Conservation (phyloP, 2,113 vertebrate species). For the Upupa epops region DNA sequence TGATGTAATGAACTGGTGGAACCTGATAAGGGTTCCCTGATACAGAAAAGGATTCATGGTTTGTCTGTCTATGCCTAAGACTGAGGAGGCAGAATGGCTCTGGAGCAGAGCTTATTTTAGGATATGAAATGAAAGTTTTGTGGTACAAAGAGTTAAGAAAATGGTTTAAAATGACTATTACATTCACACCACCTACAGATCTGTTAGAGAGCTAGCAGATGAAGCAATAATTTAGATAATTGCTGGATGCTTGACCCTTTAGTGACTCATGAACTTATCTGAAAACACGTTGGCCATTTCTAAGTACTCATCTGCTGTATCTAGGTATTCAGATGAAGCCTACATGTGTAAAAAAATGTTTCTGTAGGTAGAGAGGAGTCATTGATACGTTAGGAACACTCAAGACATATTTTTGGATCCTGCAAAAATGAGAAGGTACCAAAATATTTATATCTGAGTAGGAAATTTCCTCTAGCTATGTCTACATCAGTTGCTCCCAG, state of each 20-base stretch:
- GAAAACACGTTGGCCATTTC: neutral
- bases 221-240: neutral
- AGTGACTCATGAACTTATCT: neutral
- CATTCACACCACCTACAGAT: neutral
- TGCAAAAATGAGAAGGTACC: neutral
- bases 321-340: neutral
- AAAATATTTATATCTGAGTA: neutral
- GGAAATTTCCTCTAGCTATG: neutral
- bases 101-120: neutral
- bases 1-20: constrained; percentile 24
- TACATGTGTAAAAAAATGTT: neutral
- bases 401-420: neutral
- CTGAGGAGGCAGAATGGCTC: neutral
- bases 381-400: neutral
- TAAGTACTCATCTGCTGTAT: neutral
- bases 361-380: neutral
- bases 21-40: neutral
- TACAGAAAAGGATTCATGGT: neutral
- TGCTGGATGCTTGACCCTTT: neutral
- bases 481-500: neutral
- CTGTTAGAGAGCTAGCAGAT: neutral
- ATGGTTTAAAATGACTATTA: neutral
- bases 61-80: neutral
- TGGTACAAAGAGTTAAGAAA: neutral
- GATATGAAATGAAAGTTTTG: neutral